Evolutionary conservation across 2,888 invertebrate species (phyloP), one percentile per base, ranked within the genome.

Genomic region (Apoderus coryli): DNA sequence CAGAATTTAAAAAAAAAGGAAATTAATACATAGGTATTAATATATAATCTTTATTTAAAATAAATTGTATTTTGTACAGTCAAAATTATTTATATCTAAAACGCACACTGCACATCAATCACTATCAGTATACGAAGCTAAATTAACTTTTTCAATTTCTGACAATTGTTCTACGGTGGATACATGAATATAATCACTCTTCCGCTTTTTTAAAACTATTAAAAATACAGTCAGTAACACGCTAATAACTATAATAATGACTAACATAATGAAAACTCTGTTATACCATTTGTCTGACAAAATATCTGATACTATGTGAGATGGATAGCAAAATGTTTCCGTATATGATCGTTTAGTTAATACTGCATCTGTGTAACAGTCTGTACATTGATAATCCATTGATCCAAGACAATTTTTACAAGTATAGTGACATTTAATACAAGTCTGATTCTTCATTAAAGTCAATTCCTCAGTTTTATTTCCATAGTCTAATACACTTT

Each of bases 391-490:
- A 46, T 68, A 69, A 54, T 75, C 72, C 42, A 67, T 65, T 4
- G 78, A 72, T 6, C 80, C 80, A 4, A 59, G 55, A 48, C 82
- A 82, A 6, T 64, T 63, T 33, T 65, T 64, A 52, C 82, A 82
- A n/a, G 73, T 67, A 52, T 81, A 80, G 57, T 82, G 80, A 50
- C 82, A 82, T 15, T 62, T 57, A 2, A 69, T 56, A 48, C 81
- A 81, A 32, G 35, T 39, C 27, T 38, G 38, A n/a, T 25, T 32
- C 29, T 62, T 29, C 10, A 33, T 13, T n/a, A 33, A 10, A 29
- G 25, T 25, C 13, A 27, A 32, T 25, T 46, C 43, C 40, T 47
- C 46, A 10, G 34, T 37, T 14, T 39, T 36, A 16, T 26, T 33
- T 22, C 38, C 41, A 25, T 44, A 32, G 19, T 45, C 49, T 31